Conservation (phyloP, 2,797 vertebrate genomes). For the Champsocephalus esox region DNA sequence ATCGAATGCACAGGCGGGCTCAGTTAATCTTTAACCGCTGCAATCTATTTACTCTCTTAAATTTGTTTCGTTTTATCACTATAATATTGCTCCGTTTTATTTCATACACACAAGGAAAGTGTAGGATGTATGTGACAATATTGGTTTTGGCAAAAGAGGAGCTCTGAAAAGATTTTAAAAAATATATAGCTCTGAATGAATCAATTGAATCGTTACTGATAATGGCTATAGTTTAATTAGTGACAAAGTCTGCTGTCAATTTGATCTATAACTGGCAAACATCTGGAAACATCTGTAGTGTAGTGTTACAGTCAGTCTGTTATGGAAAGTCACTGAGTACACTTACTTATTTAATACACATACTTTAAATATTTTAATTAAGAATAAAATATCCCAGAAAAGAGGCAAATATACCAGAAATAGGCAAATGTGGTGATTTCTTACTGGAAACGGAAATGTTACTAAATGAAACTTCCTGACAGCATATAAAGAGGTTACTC, state of each 20-base stretch:
- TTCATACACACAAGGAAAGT: background rate
- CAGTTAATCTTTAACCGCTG: constrained; percentile 42
- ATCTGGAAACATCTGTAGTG: background rate
- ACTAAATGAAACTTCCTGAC: background rate
- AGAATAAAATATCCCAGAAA: too few relatives aligned
- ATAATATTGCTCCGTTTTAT: background rate
- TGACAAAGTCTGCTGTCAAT: background rate
- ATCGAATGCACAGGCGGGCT: background rate
- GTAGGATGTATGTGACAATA: background rate
- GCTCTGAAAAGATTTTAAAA: background rate
- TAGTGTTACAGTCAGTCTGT: background rate
- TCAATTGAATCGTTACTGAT: background rate
- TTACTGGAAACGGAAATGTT: background rate
- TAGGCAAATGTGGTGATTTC: background rate
- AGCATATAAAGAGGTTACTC: background rate
- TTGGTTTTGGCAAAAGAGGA: too few relatives aligned
- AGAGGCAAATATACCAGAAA: background rate
- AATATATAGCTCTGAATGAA: background rate
- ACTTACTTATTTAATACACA: too few relatives aligned
- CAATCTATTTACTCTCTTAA: background rate
- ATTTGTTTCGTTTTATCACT: background rate
- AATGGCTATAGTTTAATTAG: background rate
- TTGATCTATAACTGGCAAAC: background rate
- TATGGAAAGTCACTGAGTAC: background rate
- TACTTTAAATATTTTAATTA: too few relatives aligned